phyloP scores from a whole-genome alignment of 2,888 invertebrate species.

The Limnephilus rhombicus region DNA sequence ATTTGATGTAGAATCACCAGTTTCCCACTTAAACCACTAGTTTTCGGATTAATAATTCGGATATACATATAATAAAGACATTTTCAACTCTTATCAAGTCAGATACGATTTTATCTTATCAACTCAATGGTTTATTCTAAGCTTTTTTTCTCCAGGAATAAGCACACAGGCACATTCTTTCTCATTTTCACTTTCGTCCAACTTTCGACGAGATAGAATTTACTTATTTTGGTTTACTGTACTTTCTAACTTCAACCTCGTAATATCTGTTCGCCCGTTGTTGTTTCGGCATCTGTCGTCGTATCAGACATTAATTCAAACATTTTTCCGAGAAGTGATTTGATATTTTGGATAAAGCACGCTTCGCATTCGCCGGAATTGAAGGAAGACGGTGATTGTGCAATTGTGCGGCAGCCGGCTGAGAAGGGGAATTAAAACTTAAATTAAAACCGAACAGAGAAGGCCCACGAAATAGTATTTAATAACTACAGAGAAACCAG shows the following conservation, averaged over 20 bases:
- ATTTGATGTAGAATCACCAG: too few species aligned
- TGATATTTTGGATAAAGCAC: constrained; percentile 1
- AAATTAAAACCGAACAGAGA: constrained; percentile 20
- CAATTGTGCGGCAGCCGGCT: constrained; percentile 28
- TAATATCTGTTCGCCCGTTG: background rate
- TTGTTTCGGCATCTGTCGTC: background rate
- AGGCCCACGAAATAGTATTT: background rate
- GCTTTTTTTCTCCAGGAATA: too few species aligned
- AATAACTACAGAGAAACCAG: background rate
- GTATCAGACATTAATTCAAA: background rate
- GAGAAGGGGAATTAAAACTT: constrained; percentile 18
- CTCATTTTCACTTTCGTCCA: too few species aligned
- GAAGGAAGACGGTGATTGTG: background rate
- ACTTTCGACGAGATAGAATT: too few species aligned
- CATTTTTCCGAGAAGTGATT: constrained; percentile 10
- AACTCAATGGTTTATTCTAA: too few species aligned
- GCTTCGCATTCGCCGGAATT: constrained; percentile 18
- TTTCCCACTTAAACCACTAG: too few species aligned
- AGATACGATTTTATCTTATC: too few species aligned
- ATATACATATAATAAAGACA: too few species aligned
- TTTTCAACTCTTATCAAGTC: too few species aligned
- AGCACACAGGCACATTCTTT: too few species aligned
- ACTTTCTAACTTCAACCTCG: background rate
- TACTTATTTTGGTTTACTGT: background rate
- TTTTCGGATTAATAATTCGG: too few species aligned